These are phyloP conservation scores for Rallus crepitans DNA, from an alignment of 2,797 vertebrate species.

Conservation along the genomic window DNA sequence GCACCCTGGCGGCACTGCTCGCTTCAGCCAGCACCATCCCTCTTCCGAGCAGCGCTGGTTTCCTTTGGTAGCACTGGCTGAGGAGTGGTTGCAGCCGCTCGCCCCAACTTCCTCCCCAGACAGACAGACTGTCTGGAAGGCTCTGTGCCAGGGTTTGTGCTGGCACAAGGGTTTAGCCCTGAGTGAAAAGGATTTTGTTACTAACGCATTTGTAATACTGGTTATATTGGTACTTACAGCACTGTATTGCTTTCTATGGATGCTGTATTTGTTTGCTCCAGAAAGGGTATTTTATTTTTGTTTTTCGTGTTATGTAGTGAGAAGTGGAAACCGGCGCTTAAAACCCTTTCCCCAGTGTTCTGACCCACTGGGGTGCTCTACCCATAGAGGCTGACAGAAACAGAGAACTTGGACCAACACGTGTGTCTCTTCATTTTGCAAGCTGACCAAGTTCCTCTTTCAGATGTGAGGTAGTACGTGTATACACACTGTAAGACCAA, in stretches of 20 bases:
- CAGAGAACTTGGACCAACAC: background rate
- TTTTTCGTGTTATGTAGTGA: background rate
- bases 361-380: background rate
- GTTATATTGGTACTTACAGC: background rate
- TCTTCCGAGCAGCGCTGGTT: background rate
- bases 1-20: background rate
- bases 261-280: background rate
- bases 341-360: background rate
- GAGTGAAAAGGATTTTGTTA: constrained; percentile 26
- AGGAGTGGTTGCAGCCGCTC: background rate
- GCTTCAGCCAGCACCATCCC: background rate
- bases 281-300: background rate
- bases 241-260: background rate
- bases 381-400: background rate
- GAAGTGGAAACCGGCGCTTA: background rate
- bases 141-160: background rate
- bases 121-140: constrained; percentile 57
- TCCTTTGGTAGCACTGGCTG: constrained; percentile 3
- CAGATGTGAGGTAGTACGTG: background rate
- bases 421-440: background rate
- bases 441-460: constrained; percentile 20
- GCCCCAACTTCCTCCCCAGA: constrained; percentile 28
- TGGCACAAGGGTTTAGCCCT: constrained; percentile 21
- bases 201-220: background rate
- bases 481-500: background rate